phyloP scores from a whole-genome alignment of 2,797 vertebrate species.

The Syngnathus acus region DNA sequence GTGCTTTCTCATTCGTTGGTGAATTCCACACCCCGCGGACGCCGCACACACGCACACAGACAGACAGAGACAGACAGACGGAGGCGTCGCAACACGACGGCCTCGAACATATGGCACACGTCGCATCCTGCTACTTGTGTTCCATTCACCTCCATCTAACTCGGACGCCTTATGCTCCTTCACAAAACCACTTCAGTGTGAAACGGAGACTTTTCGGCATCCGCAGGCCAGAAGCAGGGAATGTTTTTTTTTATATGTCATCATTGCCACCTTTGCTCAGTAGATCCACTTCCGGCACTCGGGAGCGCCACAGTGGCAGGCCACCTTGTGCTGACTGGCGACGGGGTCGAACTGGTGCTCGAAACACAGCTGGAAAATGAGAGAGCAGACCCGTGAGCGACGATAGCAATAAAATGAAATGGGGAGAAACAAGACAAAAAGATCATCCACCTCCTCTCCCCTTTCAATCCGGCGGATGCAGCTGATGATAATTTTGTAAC shows the following conservation, averaged over 20 bases:
- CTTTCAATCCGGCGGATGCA: slow-evolving; percentile 89
- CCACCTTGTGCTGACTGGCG: slow-evolving; percentile 90
- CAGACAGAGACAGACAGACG: slow-evolving; percentile 50
- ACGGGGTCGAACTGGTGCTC: slow-evolving; percentile 93
- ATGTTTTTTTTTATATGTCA: slow-evolving; percentile 55
- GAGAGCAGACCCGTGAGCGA: background rate
- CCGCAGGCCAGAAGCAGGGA: slow-evolving; percentile 68
- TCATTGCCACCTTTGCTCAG: slow-evolving; percentile 53
- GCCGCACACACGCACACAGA: slow-evolving; percentile 38
- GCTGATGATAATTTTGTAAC: slow-evolving; percentile 98
- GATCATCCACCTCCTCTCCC: slow-evolving; percentile 84
- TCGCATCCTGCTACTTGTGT: slow-evolving; percentile 66
- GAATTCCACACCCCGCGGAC: slow-evolving; percentile 80
- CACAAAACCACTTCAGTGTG: slow-evolving; percentile 43
- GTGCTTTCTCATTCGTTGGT: slow-evolving; percentile 95
- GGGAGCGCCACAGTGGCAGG: slow-evolving; percentile 91
- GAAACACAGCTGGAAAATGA: slow-evolving; percentile 84
- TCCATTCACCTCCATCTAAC: slow-evolving; percentile 39
- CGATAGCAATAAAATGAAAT: background rate
- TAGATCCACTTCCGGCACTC: slow-evolving; percentile 99
- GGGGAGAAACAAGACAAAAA: background rate
- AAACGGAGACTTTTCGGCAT: slow-evolving; percentile 68
- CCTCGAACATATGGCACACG: slow-evolving; percentile 69
- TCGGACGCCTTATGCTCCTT: slow-evolving; percentile 46
- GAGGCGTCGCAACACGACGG: slow-evolving; percentile 47